Evolutionary conservation across 2,888 invertebrate species (phyloP), one percentile per base, ranked within the genome.

Genomic region (Perdita meconis): DNA sequence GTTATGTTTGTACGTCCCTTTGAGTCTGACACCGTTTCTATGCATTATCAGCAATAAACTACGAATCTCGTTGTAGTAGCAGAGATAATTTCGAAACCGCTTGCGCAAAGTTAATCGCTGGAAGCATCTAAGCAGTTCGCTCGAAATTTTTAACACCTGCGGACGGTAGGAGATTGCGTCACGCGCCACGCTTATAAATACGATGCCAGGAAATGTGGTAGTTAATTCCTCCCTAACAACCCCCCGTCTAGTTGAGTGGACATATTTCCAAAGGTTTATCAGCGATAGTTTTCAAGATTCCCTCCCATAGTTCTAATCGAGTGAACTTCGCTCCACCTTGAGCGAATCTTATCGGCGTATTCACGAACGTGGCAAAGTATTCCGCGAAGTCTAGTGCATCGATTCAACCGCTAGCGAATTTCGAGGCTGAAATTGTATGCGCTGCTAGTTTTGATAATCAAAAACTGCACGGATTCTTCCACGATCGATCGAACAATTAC

Each of bases 321-420:
- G n/a, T 38, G 78, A 78, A 78, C 71, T 71, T 72, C 66, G 78
- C 44, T 40, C 66, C 51, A 70, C 78, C 78, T 77, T 78, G 63
- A 63, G 42, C 40, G 44, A 57, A 50, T 34, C 61, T 78, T 78
- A 78, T 78, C 78, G 56, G 61, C 19, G 66, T 56, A 78, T 66
- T 65, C 65, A 63, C 70, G 78, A 71, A 60, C 78, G 78, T 68
- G 78, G 59, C 64, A 65, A 77, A 69, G 70, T 30, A 42, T 61
- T 75, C 61, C 76, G 75, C 56, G 74, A 56, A 38, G 40, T 56
- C 12, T 36, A 56, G 38, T 74, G 75, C 75, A 75, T 75, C 75
- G 75, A 75, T 76, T 56, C 56, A 76, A 76, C 76, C 36, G 26
- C 26, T 55, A n/a, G 40, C 36, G 56, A 57, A 59, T 40, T 56